Percentiles rank a stretch among this genome's conserved stretches.
Evolutionary conservation across 2,888 invertebrate species (phyloP).

Genomic region (Tetragnatha montana): DNA sequence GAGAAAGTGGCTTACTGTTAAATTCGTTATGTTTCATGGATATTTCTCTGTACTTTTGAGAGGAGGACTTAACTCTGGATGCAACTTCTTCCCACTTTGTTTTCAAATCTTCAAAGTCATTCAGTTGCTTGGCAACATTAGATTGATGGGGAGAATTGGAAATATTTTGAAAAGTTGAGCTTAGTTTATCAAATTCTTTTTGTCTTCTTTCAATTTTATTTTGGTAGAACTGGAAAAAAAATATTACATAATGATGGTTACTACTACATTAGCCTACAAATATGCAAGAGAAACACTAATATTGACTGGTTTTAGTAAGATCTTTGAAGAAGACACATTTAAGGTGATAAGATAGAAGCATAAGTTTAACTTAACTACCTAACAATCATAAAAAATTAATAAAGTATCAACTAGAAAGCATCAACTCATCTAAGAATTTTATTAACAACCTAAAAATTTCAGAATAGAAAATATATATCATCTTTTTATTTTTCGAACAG

Average conservation of each 20-base stretch:
- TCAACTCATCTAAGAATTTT: no score
- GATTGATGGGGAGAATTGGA: constrained; percentile 78
- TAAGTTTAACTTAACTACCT: no score
- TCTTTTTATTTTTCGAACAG: no score
- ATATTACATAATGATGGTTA: background rate
- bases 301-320: no score
- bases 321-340: no score
- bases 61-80: constrained; percentile 82
- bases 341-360: no score
- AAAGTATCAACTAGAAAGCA: no score
- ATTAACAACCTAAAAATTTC: no score
- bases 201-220: constrained; percentile 59
- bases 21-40: constrained; percentile 87
- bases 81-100: constrained; percentile 85
- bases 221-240: constrained; percentile 42
- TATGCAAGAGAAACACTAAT: no score
- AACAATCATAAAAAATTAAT: no score
- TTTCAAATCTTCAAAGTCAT: constrained; percentile 83
- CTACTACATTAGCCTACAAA: no score
- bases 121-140: constrained; percentile 81
- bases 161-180: constrained; percentile 80
- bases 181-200: constrained; percentile 82
- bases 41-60: constrained; percentile 82
- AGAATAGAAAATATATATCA: no score
- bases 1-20: constrained; percentile 75